Evolutionary conservation across 2,113 vertebrate species (phyloP).

Genomic region (Callipepla californica): DNA sequence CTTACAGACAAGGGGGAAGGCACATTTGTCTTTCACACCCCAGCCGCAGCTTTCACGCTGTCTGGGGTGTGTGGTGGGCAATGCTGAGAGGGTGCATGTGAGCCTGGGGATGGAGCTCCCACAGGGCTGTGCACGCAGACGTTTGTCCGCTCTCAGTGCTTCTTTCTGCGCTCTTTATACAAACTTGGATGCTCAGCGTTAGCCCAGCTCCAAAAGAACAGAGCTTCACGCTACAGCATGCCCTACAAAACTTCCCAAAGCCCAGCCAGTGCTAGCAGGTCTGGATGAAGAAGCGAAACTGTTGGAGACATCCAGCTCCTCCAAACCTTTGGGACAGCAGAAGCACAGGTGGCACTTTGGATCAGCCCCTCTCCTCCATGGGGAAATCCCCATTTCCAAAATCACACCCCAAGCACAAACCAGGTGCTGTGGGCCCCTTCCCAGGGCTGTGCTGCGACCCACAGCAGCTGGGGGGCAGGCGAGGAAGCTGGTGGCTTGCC

Average conservation of each 20-base stretch:
- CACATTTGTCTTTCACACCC: neutral
- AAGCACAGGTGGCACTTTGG: neutral
- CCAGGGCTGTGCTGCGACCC: fast-evolving
- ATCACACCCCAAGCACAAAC: fast-evolving
- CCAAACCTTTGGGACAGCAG: neutral
- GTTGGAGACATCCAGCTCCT: neutral
- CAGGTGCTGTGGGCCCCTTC: fast-evolving
- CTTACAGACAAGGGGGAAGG: neutral
- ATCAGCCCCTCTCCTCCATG: neutral
- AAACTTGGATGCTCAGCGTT: fast-evolving
- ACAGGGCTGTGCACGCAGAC: neutral
- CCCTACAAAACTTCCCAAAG: neutral
- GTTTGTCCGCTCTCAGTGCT: neutral
- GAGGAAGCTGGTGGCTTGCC: neutral
- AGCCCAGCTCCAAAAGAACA: neutral
- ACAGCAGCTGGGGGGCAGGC: neutral
- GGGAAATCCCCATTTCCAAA: neutral
- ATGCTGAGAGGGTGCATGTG: neutral
- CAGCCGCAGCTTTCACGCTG: neutral
- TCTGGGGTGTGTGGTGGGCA: neutral
- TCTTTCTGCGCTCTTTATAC: neutral
- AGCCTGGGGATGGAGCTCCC: neutral
- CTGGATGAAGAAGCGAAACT: neutral
- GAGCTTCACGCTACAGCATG: fast-evolving
- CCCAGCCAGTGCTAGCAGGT: neutral